A percentile compares a stretch with the other conserved stretches of the same genome.
phyloP scores from a whole-genome alignment of 2,888 invertebrate species.

The Euspilapteryx auroguttella region DNA sequence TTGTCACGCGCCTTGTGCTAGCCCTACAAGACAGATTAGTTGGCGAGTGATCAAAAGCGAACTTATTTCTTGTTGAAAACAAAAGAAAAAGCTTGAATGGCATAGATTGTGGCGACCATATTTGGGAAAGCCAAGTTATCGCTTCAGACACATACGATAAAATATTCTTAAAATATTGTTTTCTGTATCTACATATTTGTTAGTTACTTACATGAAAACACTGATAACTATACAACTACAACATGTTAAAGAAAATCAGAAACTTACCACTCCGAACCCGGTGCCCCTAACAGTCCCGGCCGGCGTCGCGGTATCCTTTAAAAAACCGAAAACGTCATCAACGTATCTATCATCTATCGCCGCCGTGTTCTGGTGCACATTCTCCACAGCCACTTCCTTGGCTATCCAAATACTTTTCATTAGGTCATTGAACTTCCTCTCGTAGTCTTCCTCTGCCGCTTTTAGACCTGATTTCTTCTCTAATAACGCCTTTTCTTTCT shows the following conservation, averaged over 20 bases:
- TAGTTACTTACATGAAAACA: no score
- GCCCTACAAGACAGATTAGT: no score
- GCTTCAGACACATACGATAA: no score
- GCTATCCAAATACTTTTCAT: slow-evolving; percentile 56
- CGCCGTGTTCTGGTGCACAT: slow-evolving; percentile 32
- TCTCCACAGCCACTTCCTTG: slow-evolving; percentile 58
- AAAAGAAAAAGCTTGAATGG: no score
- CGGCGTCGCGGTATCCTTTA: slow-evolving; percentile 58
- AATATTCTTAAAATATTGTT: no score
- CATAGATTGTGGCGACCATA: no score
- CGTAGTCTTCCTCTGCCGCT: slow-evolving; percentile 70
- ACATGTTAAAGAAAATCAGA: neutral
- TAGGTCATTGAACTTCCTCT: slow-evolving; percentile 62
- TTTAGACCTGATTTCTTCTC: slow-evolving; percentile 64
- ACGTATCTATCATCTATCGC: slow-evolving; percentile 66
- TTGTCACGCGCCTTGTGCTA: no score
- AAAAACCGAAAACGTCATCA: slow-evolving; percentile 68
- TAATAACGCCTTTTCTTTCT: slow-evolving; percentile 41
- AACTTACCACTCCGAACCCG: slow-evolving; percentile 51
- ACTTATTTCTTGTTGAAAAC: no score
- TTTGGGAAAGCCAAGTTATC: no score
- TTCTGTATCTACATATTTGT: no score
- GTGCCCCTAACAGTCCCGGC: slow-evolving; percentile 47
- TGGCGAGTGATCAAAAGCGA: no score
- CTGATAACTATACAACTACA: no score